Conservation (phyloP, 2,888 invertebrate genomes). For the Exephanes ischioxanthus region DNA sequence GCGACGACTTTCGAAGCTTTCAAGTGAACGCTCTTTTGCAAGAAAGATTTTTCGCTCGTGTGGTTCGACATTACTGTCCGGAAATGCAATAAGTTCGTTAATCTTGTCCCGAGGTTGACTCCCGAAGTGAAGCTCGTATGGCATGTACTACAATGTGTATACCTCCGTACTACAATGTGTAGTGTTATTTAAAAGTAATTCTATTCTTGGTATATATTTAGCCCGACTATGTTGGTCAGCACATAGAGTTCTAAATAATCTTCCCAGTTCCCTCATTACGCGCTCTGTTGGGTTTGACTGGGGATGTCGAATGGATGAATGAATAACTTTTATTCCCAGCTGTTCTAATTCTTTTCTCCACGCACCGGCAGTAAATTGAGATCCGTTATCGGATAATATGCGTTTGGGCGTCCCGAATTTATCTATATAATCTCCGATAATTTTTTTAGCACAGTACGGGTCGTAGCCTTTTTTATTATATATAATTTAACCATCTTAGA, state of each 20-base stretch:
- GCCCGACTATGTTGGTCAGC: slow-evolving; percentile 47
- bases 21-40: not conserved
- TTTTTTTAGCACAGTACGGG: slow-evolving; percentile 14
- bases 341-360: slow-evolving; percentile 24
- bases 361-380: not conserved
- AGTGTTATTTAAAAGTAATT: slow-evolving; percentile 1
- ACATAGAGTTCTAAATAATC: slow-evolving; percentile 39
- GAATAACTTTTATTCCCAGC: not conserved
- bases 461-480: slow-evolving; percentile 16
- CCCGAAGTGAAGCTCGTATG: slow-evolving; percentile 14
- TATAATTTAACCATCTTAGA: slow-evolving; percentile 37
- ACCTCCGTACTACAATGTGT: slow-evolving; percentile 5
- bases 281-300: slow-evolving; percentile 44
- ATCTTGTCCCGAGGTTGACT: not conserved
- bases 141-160: too few relatives aligned
- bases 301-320: slow-evolving; percentile 42
- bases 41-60: slow-evolving; percentile 1
- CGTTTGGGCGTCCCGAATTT: slow-evolving; percentile 20
- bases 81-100: not conserved
- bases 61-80: not conserved
- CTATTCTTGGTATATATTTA: not conserved
- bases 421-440: slow-evolving; percentile 31
- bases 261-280: slow-evolving; percentile 42
- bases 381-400: slow-evolving; percentile 35
- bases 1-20: slow-evolving; percentile 6